Evolutionary conservation across 1,140 invertebrate genomes (phyloP).

Genomic region (Druon quercuslanigerum): DNA sequence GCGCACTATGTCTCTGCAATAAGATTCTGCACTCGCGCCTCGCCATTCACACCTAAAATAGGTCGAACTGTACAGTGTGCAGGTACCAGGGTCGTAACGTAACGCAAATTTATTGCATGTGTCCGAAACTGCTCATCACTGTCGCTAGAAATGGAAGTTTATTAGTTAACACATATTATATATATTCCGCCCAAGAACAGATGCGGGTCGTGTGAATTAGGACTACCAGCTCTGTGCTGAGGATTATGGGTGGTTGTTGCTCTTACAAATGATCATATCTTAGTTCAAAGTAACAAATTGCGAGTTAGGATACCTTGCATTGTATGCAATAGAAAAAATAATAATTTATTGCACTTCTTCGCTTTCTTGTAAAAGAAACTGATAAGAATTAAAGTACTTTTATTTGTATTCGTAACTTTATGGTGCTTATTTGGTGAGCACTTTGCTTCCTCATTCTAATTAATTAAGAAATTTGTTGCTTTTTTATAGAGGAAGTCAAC

Average conservation of each 20-base stretch:
- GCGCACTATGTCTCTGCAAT: slow-evolving; percentile 32
- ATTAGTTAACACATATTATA: slow-evolving; percentile 14
- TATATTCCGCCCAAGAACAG: neutral
- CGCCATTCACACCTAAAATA: slow-evolving; percentile 24
- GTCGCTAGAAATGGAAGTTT: slow-evolving; percentile 25
- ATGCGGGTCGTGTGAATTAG: slow-evolving; percentile 31
- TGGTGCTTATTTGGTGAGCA: too few species aligned
- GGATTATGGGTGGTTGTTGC: neutral
- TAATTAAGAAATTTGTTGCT: too few species aligned
- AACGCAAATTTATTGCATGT: slow-evolving; percentile 5
- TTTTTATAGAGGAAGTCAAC: too few species aligned
- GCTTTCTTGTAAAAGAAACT: neutral
- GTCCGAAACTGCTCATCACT: slow-evolving; percentile 8
- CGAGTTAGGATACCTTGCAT: neutral
- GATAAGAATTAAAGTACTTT: too few species aligned
- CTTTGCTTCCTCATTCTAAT: too few species aligned
- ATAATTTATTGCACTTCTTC: neutral
- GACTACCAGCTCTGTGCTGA: slow-evolving; percentile 6
- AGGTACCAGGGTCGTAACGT: slow-evolving; percentile 8
- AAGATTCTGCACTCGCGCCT: neutral
- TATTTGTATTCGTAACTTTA: too few species aligned
- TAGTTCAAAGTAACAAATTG: neutral
- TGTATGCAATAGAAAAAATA: neutral
- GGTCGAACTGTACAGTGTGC: slow-evolving; percentile 15
- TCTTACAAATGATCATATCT: neutral